These are phyloP conservation scores for Cactoblastis cactorum DNA, from an alignment of 2,888 invertebrate genomes.

Conservation along the genomic window DNA sequence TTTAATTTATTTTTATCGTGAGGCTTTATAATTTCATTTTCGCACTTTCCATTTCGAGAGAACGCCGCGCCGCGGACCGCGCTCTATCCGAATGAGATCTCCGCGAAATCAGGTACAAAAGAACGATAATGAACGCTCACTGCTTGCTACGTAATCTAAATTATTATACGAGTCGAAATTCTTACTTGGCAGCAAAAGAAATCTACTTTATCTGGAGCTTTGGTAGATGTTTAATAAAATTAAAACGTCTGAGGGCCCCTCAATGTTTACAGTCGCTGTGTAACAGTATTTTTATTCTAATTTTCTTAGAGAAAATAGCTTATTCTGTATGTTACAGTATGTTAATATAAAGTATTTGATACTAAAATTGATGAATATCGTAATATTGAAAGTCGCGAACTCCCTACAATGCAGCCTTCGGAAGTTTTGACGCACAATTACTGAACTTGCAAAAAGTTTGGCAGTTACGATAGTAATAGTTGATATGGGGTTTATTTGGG, in stretches of 20 bases:
- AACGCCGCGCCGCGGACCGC: constrained; percentile 71
- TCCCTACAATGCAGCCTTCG: constrained; percentile 30
- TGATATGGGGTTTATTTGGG: constrained; percentile 24
- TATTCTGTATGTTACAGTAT: constrained; percentile 37
- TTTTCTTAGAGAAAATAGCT: constrained; percentile 45
- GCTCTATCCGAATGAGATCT: constrained; percentile 79
- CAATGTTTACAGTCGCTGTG: constrained; percentile 60
- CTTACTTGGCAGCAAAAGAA: constrained; percentile 75
- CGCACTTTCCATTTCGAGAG: constrained; percentile 78
- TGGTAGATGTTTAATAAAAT: constrained; percentile 75
- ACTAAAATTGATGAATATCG: constrained; percentile 29
- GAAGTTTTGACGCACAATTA: constrained; percentile 36
- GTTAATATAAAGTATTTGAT: constrained; percentile 26
- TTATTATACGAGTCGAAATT: constrained; percentile 78
- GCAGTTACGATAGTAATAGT: constrained; percentile 28
- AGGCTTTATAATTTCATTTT: constrained; percentile 80
- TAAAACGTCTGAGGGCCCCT: constrained; percentile 66
- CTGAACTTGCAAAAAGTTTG: constrained; percentile 35
- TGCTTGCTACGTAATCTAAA: constrained; percentile 79
- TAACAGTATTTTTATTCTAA: constrained; percentile 64
- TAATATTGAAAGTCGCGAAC: constrained; percentile 33
- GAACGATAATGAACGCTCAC: constrained; percentile 79
- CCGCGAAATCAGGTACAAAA: constrained; percentile 78
- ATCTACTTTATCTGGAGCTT: constrained; percentile 73
- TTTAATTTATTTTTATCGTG: constrained; percentile 80